These are phyloP conservation scores for Cephus pygmeus DNA, from an alignment of 2,888 invertebrate species.

Conservation along the genomic window DNA sequence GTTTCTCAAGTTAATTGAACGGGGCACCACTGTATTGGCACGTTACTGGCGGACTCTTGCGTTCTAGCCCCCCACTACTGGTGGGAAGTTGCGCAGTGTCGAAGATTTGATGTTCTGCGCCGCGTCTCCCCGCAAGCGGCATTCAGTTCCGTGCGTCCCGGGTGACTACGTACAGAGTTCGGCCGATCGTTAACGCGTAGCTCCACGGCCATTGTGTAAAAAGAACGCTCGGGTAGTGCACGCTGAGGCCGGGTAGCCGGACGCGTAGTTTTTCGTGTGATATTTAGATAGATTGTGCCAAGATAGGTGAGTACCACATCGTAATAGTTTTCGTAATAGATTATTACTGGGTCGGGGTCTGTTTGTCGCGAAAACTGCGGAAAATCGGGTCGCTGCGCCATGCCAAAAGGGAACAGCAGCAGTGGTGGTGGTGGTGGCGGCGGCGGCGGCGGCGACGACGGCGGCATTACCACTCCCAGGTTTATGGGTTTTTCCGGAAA, in stretches of 20 bases:
- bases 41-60: conserved; percentile 33
- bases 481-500: conserved; percentile 2
- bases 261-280: conserved; percentile 64
- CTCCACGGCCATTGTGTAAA: conserved; percentile 61
- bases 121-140: conserved; percentile 56
- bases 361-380: conserved; percentile 21
- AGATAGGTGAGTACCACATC: conserved; percentile 55
- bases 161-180: conserved; percentile 45
- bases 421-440: conserved; percentile 9
- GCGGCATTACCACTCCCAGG: neutral
- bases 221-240: conserved; percentile 61
- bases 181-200: conserved; percentile 61
- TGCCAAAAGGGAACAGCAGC: neutral
- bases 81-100: conserved; percentile 45
- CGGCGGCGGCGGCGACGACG: neutral
- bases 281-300: conserved; percentile 63
- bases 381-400: conserved; percentile 42
- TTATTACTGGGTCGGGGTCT: conserved; percentile 5
- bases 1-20: too few relatives aligned
- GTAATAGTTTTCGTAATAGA: conserved; percentile 12
- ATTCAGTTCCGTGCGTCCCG: conserved; percentile 49
- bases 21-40: neutral
- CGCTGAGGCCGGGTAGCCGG: conserved; percentile 51
- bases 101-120: conserved; percentile 46
- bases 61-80: conserved; percentile 37